Base-by-base conservation (phyloP, 2,113 vertebrate genomes). In the Stictonetta naevosa region DNA sequence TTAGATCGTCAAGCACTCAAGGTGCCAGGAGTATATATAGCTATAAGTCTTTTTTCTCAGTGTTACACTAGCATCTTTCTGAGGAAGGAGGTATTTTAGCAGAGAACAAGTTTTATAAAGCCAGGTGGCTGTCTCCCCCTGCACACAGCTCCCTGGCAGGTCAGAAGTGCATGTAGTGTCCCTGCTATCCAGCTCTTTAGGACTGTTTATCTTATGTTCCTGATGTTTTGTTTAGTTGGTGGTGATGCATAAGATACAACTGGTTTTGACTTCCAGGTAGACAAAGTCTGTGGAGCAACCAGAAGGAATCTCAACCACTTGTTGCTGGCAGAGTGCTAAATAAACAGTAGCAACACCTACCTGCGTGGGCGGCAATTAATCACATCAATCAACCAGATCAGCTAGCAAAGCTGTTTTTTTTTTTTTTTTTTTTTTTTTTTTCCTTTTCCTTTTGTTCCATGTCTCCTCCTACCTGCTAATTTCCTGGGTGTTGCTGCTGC, bases 311-410 rank as follows among this genome's bases (percentile, higher is more conserved):
- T 81, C 67, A 97, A 97, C 68, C 67, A 94, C 67, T 88, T 69
- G n/a, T 69, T 95, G 73, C 93, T 94, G 96, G 93, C 96, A 92
- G 76, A 91, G 69, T 78, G 83, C 89, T 97, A 96, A 97, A 95
- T 96, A 97, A 97, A 97, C 76, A 97, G 86, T 58, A 96, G 86
- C 94, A 97, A 95, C 78, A 95, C 95, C 88, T 97, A 79, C 34
- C 63, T 63, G 88, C 48, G 95, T 97, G 96, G 97, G 97, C 78
- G 95, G 97, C 67, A 91, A 96, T 97, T 96, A 95, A 94, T 97
- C 95, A 97, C 81, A 88, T 93, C 88, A 86, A 85, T 87, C 96
- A 83, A 69, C 15, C 86, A 88, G 72, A 79, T 94, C 87, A 87
- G 90, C 95, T 79, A 92, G 88, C 82, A 94, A 91, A 94, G 77